Evolutionary conservation across 2,113 vertebrate species (phyloP).

Genomic region (Nothocercus nigrocapillus): DNA sequence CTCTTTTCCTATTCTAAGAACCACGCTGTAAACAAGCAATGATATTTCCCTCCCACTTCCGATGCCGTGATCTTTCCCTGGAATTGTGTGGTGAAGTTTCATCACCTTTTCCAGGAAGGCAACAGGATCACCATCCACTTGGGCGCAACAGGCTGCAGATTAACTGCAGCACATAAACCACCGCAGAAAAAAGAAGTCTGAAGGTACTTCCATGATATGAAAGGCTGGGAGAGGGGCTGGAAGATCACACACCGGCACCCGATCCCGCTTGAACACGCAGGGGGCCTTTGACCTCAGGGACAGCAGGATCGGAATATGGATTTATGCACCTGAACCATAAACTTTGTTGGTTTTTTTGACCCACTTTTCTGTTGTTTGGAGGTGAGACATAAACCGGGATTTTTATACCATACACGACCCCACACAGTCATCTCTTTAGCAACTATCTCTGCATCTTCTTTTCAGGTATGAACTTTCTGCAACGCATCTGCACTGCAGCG

Average conservation of each 20-base stretch:
- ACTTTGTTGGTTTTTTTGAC: neutral
- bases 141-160: neutral
- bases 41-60: neutral
- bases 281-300: neutral
- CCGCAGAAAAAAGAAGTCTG: neutral
- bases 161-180: neutral
- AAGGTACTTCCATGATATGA: neutral
- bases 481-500: neutral
- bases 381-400: rapidly evolving
- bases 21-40: neutral
- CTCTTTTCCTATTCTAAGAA: neutral
- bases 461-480: rapidly evolving
- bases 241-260: neutral
- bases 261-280: rapidly evolving
- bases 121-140: neutral
- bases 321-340: neutral
- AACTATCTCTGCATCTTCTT: neutral
- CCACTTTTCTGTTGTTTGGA: neutral
- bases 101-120: neutral
- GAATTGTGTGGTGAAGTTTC: neutral
- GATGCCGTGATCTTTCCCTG: neutral
- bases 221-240: neutral
- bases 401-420: neutral
- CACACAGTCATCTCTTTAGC: rapidly evolving
- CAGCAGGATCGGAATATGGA: neutral